A percentile compares a stretch with the other conserved stretches of the same genome.
Evolutionary conservation across 1,140 invertebrate genomes (phyloP).

Genomic region (Drosophila ananassae): DNA sequence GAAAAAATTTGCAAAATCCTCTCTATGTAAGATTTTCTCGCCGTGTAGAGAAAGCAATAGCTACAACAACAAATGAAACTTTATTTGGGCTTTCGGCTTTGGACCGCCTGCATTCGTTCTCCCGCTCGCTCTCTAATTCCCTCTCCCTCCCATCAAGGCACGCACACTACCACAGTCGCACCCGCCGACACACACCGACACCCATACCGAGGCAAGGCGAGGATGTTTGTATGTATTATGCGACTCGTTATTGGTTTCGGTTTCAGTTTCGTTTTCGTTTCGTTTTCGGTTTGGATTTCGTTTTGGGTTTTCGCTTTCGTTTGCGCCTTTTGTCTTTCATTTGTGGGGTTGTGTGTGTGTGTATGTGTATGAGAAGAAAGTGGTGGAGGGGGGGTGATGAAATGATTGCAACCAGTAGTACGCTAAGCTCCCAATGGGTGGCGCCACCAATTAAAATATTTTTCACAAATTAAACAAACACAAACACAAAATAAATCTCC

Average conservation of each 20-base stretch:
- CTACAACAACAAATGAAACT: slow-evolving; percentile 71
- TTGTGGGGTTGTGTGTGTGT: neutral
- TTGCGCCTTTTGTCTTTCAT: slow-evolving; percentile 36
- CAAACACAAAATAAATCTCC: slow-evolving; percentile 41
- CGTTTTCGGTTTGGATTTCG: slow-evolving; percentile 37
- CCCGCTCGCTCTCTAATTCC: slow-evolving; percentile 23
- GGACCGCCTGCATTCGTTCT: slow-evolving; percentile 47
- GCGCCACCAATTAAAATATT: slow-evolving; percentile 56
- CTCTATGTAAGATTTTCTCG: neutral
- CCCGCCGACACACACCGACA: neutral
- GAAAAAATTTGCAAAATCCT: no score
- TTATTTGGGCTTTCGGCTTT: slow-evolving; percentile 57
- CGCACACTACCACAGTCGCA: slow-evolving; percentile 6
- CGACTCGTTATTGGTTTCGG: slow-evolving; percentile 55
- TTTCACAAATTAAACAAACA: slow-evolving; percentile 51
- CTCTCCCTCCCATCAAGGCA: slow-evolving; percentile 17
- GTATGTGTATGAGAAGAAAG: neutral
- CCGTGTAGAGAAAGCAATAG: slow-evolving; percentile 50
- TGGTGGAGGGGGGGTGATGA: no score
- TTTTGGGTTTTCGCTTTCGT: slow-evolving; percentile 41
- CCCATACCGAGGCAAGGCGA: neutral
- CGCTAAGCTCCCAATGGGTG: slow-evolving; percentile 68
- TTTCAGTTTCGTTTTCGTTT: slow-evolving; percentile 37
- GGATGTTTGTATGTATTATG: slow-evolving; percentile 36
- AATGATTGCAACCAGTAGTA: slow-evolving; percentile 4